phyloP scores from a whole-genome alignment of 2,888 invertebrate species.

The Mongoloraphidia duomilia region DNA sequence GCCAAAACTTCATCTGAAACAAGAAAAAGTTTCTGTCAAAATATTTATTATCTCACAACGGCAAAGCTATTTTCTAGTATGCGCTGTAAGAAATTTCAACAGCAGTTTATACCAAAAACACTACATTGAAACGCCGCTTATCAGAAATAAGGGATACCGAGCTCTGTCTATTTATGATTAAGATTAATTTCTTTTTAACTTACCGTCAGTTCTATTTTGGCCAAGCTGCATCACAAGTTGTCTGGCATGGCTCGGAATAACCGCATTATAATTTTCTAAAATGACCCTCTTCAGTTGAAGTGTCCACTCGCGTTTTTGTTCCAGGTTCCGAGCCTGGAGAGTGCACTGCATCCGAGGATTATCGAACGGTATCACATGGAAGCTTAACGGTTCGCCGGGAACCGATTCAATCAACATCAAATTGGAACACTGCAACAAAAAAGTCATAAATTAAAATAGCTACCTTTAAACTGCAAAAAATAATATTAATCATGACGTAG shows the following conservation, averaged over 20 bases:
- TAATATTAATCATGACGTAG: neutral
- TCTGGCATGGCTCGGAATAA: constrained; percentile 87
- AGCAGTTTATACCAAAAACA: too few relatives aligned
- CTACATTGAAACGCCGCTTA: too few relatives aligned
- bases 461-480: neutral
- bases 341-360: constrained; percentile 86
- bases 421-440: constrained; percentile 74
- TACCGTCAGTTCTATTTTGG: constrained; percentile 57
- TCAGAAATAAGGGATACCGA: too few relatives aligned
- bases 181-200: constrained; percentile 10
- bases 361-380: constrained; percentile 94
- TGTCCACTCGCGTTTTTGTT: constrained; percentile 79
- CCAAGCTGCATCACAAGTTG: constrained; percentile 83
- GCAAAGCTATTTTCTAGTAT: too few relatives aligned
- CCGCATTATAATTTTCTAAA: constrained; percentile 82
- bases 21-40: constrained; percentile 1
- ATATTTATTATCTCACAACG: too few relatives aligned
- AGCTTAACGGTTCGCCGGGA: constrained; percentile 84
- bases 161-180: too few relatives aligned
- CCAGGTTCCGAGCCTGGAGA: constrained; percentile 63
- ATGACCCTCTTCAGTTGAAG: constrained; percentile 73
- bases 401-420: constrained; percentile 94
- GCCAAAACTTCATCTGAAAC: constrained; percentile 44
- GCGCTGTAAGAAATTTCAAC: too few relatives aligned
- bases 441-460: neutral